These are phyloP conservation scores for Microcebus tavaratra DNA, from an alignment of 2,113 vertebrate genomes.

Conservation along the genomic window DNA sequence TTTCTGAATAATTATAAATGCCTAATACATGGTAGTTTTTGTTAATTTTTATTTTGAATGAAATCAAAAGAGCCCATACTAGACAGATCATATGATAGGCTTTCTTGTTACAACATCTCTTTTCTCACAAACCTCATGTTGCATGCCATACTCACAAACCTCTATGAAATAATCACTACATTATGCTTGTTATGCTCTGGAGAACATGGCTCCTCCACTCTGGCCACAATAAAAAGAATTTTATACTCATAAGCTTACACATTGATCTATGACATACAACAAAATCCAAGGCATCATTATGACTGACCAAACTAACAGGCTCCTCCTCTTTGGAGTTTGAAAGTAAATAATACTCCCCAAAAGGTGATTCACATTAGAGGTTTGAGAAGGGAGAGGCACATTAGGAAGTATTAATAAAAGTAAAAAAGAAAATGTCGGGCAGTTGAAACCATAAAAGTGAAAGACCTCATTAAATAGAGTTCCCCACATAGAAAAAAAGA, in stretches of 20 bases:
- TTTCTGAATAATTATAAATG: not conserved
- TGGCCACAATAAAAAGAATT: not conserved
- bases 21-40: not conserved
- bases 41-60: not conserved
- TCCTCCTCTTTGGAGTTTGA: not conserved
- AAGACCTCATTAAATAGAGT: not conserved
- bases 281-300: not conserved
- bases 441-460: not conserved
- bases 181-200: not conserved
- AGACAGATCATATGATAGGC: not conserved
- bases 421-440: not conserved
- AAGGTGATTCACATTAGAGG: not conserved
- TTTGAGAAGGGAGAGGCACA: accelerated
- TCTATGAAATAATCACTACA: not conserved
- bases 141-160: not conserved
- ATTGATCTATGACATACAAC: not conserved
- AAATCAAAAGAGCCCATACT: not conserved
- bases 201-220: too few relatives aligned
- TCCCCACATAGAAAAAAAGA: not conserved
- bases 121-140: not conserved
- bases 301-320: not conserved
- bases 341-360: not conserved
- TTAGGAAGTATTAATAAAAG: not conserved
- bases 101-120: not conserved
- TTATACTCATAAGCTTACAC: not conserved